phyloP scores from a whole-genome alignment of 2,888 invertebrate genomes.

The Tinea pellionella region DNA sequence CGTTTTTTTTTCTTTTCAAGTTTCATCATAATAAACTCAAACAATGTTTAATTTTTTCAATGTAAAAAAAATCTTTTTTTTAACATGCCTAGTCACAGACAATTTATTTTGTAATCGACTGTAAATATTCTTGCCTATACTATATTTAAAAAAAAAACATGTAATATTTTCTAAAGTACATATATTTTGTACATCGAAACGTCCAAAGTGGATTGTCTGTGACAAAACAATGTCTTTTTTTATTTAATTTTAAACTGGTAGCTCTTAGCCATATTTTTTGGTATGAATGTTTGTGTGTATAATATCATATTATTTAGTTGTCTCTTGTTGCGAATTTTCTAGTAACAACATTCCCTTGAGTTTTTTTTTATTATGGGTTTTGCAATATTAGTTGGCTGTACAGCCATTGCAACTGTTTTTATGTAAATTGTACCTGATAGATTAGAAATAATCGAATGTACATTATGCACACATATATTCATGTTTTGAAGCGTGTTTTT shows the following conservation, averaged over 20 bases:
- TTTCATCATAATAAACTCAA: no score
- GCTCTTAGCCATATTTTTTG: neutral
- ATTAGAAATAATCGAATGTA: constrained; percentile 33
- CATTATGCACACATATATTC: constrained; percentile 50
- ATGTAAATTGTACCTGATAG: constrained; percentile 45
- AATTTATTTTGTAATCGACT: neutral
- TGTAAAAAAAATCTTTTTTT: neutral
- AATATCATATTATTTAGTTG: constrained; percentile 1
- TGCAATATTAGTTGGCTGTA: neutral
- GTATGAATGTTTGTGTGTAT: constrained; percentile 15
- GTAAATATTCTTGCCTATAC: constrained; percentile 4
- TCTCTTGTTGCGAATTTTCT: neutral
- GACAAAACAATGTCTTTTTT: neutral
- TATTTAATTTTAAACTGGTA: neutral
- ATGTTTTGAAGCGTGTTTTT: constrained; percentile 43
- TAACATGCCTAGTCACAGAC: neutral
- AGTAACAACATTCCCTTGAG: neutral
- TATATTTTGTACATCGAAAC: neutral
- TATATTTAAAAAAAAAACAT: neutral
- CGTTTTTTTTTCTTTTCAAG: no score
- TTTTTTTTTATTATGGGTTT: neutral
- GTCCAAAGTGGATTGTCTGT: constrained; percentile 1
- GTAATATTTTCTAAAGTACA: neutral
- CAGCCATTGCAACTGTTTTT: neutral
- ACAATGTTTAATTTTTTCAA: no score